Conservation (phyloP, 2,888 invertebrate species). For the Sarcophaga variegata region DNA sequence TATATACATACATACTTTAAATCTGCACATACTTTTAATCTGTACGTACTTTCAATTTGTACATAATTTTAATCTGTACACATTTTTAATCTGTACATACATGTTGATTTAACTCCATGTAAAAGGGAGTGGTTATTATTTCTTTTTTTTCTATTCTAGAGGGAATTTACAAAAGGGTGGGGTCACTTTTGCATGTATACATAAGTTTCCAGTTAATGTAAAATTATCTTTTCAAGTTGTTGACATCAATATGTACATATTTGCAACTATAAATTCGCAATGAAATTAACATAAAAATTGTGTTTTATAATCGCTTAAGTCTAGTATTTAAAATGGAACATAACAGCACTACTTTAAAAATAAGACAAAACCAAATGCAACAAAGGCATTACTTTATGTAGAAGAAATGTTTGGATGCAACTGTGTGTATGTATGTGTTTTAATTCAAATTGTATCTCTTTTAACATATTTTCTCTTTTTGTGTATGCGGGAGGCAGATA, state of each 20-base stretch:
- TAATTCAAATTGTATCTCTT: not conserved
- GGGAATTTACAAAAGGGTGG: slow-evolving; percentile 36
- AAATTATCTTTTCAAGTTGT: not conserved
- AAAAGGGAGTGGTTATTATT: slow-evolving; percentile 37
- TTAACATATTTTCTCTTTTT: not conserved
- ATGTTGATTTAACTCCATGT: not conserved
- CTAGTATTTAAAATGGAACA: too few relatives aligned
- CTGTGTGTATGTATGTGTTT: not conserved
- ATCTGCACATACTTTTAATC: not conserved
- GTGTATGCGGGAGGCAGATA: not conserved
- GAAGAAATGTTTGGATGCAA: too few relatives aligned
- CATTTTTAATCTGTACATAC: not conserved
- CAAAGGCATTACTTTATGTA: not conserved
- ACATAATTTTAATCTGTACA: not conserved
- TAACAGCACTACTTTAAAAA: too few relatives aligned
- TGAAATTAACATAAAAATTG: too few relatives aligned
- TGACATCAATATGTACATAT: not conserved
- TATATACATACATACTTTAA: too few relatives aligned
- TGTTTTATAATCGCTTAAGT: too few relatives aligned
- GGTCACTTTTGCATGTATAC: not conserved
- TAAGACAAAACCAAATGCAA: not conserved
- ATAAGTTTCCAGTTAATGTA: not conserved
- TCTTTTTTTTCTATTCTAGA: not conserved
- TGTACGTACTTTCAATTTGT: not conserved
- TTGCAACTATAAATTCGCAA: not conserved